These are phyloP conservation scores for Nothocercus julius DNA, from an alignment of 2,113 vertebrate genomes.

Conservation along the genomic window DNA sequence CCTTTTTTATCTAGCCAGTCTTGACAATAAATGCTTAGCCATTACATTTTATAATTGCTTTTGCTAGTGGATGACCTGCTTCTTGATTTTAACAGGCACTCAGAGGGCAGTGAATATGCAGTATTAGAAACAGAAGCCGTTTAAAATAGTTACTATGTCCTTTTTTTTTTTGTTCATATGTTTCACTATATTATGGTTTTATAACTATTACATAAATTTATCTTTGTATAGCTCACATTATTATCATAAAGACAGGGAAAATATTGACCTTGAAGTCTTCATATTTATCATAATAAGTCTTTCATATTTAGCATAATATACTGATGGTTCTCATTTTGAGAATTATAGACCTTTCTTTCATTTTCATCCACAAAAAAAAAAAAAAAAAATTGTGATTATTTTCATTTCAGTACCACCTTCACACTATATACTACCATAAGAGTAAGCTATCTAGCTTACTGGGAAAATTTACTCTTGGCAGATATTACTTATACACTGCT, in stretches of 20 bases:
- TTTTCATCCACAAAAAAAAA: neutral
- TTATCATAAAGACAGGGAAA: neutral
- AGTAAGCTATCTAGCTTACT: neutral
- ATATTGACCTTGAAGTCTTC: neutral
- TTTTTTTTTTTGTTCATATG: neutral
- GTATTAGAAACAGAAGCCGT: constrained; percentile 1
- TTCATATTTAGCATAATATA: neutral
- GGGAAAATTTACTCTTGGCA: neutral
- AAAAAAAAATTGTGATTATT: neutral
- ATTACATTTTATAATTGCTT: constrained; percentile 83
- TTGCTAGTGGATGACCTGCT: constrained; percentile 59
- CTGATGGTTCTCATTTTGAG: neutral
- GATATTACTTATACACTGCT: rapidly evolving
- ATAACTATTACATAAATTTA: neutral
- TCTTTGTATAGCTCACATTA: neutral
- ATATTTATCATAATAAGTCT: too few relatives aligned
- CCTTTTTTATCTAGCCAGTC: constrained; percentile 73
- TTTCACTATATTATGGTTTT: neutral
- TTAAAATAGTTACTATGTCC: constrained; percentile 23
- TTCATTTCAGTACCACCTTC: neutral
- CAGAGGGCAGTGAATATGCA: constrained; percentile 38
- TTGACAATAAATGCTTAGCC: constrained; percentile 70
- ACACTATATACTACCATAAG: neutral
- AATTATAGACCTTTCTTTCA: neutral
- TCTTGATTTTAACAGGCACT: constrained; percentile 36